These are phyloP conservation scores for Leptinotarsa undecemlineata DNA, from an alignment of 1,140 invertebrate species.

Conservation along the genomic window DNA sequence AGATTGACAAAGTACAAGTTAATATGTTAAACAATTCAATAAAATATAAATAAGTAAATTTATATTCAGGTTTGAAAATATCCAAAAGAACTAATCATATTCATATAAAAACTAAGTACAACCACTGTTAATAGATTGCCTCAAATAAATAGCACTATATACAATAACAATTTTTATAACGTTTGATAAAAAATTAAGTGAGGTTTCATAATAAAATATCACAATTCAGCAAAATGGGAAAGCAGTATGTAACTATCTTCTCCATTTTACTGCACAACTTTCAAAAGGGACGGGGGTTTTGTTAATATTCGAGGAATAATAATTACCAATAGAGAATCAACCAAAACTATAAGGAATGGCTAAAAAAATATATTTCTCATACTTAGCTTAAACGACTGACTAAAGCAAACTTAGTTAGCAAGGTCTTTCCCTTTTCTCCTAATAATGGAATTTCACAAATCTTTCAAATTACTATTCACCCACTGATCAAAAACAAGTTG, in stretches of 20 bases:
- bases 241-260: too few species aligned
- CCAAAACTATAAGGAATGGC: too few species aligned
- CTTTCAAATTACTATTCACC: too few species aligned
- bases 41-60: too few species aligned
- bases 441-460: too few species aligned
- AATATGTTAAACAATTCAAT: neutral
- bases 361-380: too few species aligned
- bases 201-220: slow-evolving; percentile 5
- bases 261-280: neutral
- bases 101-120: slow-evolving; percentile 8
- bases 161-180: slow-evolving; percentile 11
- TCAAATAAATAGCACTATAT: slow-evolving; percentile 3
- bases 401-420: too few species aligned
- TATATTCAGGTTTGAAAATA: neutral
- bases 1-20: neutral
- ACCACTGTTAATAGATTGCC: neutral
- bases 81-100: slow-evolving; percentile 11
- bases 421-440: too few species aligned
- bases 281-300: slow-evolving; percentile 6
- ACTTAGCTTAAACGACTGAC: too few species aligned
- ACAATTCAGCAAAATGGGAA: neutral
- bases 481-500: neutral
- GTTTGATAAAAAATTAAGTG: slow-evolving; percentile 9
- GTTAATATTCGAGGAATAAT: too few species aligned
- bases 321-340: too few species aligned